Conservation (phyloP, 2,888 invertebrate genomes). For the Teinopalpus imperialis region DNA sequence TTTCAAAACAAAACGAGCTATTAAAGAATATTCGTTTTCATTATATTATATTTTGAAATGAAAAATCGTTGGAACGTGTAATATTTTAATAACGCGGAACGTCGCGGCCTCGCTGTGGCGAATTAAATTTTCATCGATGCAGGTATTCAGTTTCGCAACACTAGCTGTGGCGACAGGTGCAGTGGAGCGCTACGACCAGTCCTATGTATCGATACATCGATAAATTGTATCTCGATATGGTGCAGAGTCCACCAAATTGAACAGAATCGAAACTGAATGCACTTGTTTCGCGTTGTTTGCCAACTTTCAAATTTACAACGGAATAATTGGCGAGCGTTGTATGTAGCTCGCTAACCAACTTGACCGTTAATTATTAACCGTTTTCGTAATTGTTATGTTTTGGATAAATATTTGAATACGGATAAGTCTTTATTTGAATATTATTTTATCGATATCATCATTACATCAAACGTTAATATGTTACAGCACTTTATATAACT, state of each 20-base stretch:
- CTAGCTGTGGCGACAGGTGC: slow-evolving; percentile 62
- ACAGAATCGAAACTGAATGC: slow-evolving; percentile 36
- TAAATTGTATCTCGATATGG: slow-evolving; percentile 62
- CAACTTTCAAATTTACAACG: slow-evolving; percentile 11
- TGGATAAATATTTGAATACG: neutral
- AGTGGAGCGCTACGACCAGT: slow-evolving; percentile 41
- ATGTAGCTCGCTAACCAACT: neutral
- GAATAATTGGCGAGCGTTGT: slow-evolving; percentile 12
- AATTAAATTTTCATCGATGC: slow-evolving; percentile 24
- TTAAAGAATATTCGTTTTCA: too few species aligned
- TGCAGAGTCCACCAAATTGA: slow-evolving; percentile 34
- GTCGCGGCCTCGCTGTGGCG: slow-evolving; percentile 3
- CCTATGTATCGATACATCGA: slow-evolving; percentile 47
- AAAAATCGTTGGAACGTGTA: neutral
- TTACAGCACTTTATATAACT: too few species aligned
- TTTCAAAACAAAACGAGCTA: too few species aligned
- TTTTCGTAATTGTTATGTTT: neutral
- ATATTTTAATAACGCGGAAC: slow-evolving; percentile 17
- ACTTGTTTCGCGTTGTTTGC: slow-evolving; percentile 13
- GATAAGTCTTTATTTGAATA: too few species aligned
- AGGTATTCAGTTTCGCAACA: slow-evolving; percentile 38
- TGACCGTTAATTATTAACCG: slow-evolving; percentile 3
- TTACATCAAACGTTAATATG: too few species aligned
- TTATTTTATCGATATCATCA: too few species aligned
- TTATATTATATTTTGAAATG: too few species aligned